Evolutionary conservation across 2,888 invertebrate genomes (phyloP).

Genomic region (Polylopha cassiicola): DNA sequence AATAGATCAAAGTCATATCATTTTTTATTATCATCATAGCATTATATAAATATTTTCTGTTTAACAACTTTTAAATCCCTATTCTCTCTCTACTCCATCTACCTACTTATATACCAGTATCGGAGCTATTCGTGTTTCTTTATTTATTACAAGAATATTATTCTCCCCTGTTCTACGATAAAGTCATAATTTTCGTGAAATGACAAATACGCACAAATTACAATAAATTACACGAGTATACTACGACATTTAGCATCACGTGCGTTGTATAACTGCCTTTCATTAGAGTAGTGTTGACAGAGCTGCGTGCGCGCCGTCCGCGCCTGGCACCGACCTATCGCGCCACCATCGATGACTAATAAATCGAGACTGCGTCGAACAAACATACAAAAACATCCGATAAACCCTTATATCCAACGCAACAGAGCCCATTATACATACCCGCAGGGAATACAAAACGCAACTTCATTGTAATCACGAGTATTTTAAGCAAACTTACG

Average conservation of each 20-base stretch:
- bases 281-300: conserved; percentile 76
- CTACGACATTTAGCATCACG: conserved; percentile 71
- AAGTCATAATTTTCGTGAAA: conserved; percentile 64
- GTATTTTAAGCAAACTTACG: conserved; percentile 39
- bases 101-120: no score
- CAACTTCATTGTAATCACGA: conserved; percentile 48
- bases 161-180: conserved; percentile 36
- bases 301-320: conserved; percentile 73
- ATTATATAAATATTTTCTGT: not conserved
- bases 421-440: conserved; percentile 23
- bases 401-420: conserved; percentile 23
- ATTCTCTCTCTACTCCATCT: no score
- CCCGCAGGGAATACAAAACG: conserved; percentile 30
- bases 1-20: conserved; percentile 4
- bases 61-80: not conserved
- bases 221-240: conserved; percentile 66
- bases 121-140: conserved; percentile 5
- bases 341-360: conserved; percentile 77
- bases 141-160: conserved; percentile 12
- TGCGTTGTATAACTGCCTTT: conserved; percentile 75
- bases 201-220: conserved; percentile 76
- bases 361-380: conserved; percentile 46
- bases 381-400: conserved; percentile 23
- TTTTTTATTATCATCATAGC: conserved; percentile 3
- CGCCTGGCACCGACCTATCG: conserved; percentile 70